Percentiles rank a stretch among this genome's conserved stretches.
phyloP scores from a whole-genome alignment of 2,888 invertebrate genomes.

The Leptinotarsa haldemani region DNA sequence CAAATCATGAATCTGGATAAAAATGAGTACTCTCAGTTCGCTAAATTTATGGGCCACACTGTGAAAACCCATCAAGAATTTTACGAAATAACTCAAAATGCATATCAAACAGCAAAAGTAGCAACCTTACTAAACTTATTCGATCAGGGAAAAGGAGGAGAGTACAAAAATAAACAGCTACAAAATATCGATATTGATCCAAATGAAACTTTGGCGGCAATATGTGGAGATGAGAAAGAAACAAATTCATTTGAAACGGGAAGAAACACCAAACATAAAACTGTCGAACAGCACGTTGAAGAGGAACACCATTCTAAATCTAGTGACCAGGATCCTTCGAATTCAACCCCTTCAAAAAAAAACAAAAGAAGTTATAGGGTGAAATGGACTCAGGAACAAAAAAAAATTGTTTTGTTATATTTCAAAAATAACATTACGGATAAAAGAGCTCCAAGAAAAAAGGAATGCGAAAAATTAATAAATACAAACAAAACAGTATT shows the following conservation, averaged over 20 bases:
- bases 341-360: neutral
- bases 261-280: too few species aligned
- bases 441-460: neutral
- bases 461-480: neutral
- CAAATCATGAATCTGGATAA: constrained; percentile 4
- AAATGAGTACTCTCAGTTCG: neutral
- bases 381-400: neutral
- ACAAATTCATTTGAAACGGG: too few species aligned
- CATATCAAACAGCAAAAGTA: neutral
- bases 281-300: too few species aligned
- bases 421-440: neutral
- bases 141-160: neutral
- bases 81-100: constrained; percentile 1
- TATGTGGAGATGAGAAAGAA: neutral
- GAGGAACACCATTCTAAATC: too few species aligned
- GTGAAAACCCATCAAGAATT: constrained; percentile 11
- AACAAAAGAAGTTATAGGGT: neutral
- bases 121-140: neutral
- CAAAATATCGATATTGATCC: neutral
- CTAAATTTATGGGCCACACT: constrained; percentile 13
- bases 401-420: neutral
- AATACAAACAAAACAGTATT: neutral
- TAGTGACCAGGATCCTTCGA: too few species aligned
- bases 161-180: neutral
- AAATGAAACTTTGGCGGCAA: neutral